Percentiles rank a stretch among this genome's conserved stretches.
phyloP scores from a whole-genome alignment of 1,140 invertebrate species.

The Cydia fagiglandana region DNA sequence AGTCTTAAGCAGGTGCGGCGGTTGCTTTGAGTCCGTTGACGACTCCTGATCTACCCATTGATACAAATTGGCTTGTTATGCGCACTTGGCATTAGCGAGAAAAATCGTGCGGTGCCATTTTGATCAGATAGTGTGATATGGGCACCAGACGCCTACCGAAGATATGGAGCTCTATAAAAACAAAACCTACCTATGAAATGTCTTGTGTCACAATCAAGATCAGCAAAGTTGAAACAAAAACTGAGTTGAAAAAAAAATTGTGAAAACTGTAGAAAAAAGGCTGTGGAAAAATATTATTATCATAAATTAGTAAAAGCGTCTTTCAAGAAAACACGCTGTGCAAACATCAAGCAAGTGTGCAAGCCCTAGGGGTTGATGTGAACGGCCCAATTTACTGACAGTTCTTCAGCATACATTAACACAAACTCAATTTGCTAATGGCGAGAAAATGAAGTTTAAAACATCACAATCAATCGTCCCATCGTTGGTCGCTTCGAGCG shows the following conservation, averaged over 20 bases:
- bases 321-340: too few relatives aligned
- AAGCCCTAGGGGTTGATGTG: background rate
- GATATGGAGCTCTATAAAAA: conserved; percentile 5
- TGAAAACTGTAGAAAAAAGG: too few relatives aligned
- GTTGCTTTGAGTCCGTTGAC: conserved; percentile 53
- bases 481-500: conserved; percentile 40
- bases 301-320: too few relatives aligned
- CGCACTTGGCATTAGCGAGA: conserved; percentile 35
- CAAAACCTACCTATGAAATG: background rate
- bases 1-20: conserved; percentile 59
- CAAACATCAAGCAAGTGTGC: too few relatives aligned
- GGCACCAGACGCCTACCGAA: conserved; percentile 4
- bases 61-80: conserved; percentile 64
- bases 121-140: conserved; percentile 29
- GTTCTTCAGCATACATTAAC: conserved; percentile 1
- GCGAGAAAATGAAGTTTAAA: conserved; percentile 10
- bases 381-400: background rate
- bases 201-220: background rate
- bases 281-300: too few relatives aligned
- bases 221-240: too few relatives aligned
- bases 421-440: conserved; percentile 19
- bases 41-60: conserved; percentile 53
- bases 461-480: conserved; percentile 18
- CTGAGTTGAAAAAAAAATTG: too few relatives aligned
- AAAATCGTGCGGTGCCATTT: conserved; percentile 31